These are phyloP conservation scores for Pachyrhynchus sulphureomaculatus DNA, from an alignment of 1,140 invertebrate genomes.

Conservation along the genomic window DNA sequence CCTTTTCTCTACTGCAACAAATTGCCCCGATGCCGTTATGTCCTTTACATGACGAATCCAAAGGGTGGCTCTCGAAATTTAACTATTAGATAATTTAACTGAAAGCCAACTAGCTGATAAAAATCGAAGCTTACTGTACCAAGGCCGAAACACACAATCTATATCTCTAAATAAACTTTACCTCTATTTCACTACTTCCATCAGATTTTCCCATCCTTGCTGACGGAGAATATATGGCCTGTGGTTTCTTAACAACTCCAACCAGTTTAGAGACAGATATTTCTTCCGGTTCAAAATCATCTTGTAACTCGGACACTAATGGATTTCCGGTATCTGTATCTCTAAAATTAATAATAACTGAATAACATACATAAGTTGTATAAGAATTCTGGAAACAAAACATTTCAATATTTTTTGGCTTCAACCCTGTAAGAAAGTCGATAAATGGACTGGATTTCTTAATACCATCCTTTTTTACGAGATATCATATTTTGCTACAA, in stretches of 20 bases:
- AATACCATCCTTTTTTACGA: neutral
- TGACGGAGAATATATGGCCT: slow-evolving; percentile 1
- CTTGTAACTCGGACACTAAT: slow-evolving; percentile 82
- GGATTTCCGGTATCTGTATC: slow-evolving; percentile 81
- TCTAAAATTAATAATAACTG: slow-evolving; percentile 54
- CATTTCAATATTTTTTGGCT: too few species aligned
- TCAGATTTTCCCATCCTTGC: slow-evolving; percentile 26
- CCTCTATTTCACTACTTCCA: slow-evolving; percentile 44
- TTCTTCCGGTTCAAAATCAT: slow-evolving; percentile 79
- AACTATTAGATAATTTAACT: too few species aligned
- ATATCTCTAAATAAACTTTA: too few species aligned
- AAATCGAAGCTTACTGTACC: too few species aligned
- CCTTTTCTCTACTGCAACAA: too few species aligned
- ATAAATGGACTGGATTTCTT: neutral
- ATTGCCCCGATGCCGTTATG: too few species aligned
- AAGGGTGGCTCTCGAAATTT: too few species aligned
- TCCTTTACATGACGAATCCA: too few species aligned
- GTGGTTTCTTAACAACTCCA: slow-evolving; percentile 21
- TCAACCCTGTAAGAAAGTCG: too few species aligned
- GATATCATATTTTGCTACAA: too few species aligned
- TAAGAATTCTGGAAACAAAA: neutral
- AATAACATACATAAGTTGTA: neutral
- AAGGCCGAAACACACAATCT: too few species aligned
- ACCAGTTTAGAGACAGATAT: slow-evolving; percentile 18
- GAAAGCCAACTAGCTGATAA: too few species aligned